Percentiles rank a stretch among this genome's conserved stretches.
phyloP scores from a whole-genome alignment of 2,888 invertebrate species.

The Parnassius apollo region DNA sequence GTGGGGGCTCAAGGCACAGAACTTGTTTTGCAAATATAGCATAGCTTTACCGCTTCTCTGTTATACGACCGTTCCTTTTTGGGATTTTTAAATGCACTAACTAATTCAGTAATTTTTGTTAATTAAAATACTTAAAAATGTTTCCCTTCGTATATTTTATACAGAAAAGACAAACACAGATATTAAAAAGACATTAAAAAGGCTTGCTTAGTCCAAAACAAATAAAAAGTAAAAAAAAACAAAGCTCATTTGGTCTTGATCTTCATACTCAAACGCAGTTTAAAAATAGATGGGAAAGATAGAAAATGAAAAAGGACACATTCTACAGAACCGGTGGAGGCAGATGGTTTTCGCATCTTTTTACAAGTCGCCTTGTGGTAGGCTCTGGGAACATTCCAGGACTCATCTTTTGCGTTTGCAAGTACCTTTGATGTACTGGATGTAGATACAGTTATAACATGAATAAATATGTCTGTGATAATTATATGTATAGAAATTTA shows the following conservation, averaged over 20 bases:
- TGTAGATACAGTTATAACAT: slow-evolving; percentile 12
- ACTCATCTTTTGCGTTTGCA: slow-evolving; percentile 36
- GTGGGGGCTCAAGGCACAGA: too few relatives aligned
- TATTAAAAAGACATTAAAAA: slow-evolving; percentile 3
- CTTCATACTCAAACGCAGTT: slow-evolving; percentile 31
- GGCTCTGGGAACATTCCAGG: slow-evolving; percentile 63
- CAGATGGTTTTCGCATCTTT: slow-evolving; percentile 59
- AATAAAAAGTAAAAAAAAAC: slow-evolving; percentile 41
- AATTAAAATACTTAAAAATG: not conserved
- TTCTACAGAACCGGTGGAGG: slow-evolving; percentile 60
- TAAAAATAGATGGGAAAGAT: slow-evolving; percentile 67
- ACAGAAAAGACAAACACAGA: slow-evolving; percentile 4
- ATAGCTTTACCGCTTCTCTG: too few relatives aligned
- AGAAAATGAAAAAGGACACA: slow-evolving; percentile 58
- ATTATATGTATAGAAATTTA: too few relatives aligned
- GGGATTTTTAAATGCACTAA: too few relatives aligned
- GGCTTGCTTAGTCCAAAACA: slow-evolving; percentile 27
- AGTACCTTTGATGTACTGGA: slow-evolving; percentile 13
- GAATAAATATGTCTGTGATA: slow-evolving; percentile 4
- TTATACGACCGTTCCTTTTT: too few relatives aligned
- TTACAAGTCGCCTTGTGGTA: slow-evolving; percentile 49
- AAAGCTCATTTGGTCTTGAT: slow-evolving; percentile 28
- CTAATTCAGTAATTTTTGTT: too few relatives aligned
- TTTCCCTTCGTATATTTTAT: not conserved
- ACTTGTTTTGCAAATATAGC: too few relatives aligned